Evolutionary conservation across 1,140 invertebrate species (phyloP).

Genomic region (Drosophila bipectinata): DNA sequence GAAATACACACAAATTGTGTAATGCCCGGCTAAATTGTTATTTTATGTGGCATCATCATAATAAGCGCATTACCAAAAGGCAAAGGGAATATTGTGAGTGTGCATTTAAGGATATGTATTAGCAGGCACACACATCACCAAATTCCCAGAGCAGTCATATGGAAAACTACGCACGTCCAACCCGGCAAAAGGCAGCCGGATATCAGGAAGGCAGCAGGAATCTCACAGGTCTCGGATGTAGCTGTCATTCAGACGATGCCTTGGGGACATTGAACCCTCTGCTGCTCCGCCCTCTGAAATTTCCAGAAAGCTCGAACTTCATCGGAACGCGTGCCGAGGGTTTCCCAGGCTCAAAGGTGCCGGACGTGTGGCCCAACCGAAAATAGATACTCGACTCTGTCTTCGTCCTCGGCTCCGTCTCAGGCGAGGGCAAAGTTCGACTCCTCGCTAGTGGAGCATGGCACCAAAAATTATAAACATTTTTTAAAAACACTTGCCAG

Average conservation of each 20-base stretch:
- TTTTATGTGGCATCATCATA: conserved; percentile 81
- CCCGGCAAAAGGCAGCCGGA: conserved; percentile 23
- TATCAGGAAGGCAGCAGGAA: conserved; percentile 13
- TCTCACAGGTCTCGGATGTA: conserved; percentile 42
- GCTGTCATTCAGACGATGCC: conserved; percentile 72
- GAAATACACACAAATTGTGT: conserved; percentile 53
- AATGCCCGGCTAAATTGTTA: conserved; percentile 80
- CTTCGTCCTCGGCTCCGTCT: neutral
- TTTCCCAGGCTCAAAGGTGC: conserved; percentile 63
- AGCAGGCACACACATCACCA: conserved; percentile 33
- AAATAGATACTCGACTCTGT: conserved; percentile 12
- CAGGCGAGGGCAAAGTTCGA: conserved; percentile 20
- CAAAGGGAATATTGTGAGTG: conserved; percentile 29
- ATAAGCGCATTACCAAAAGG: conserved; percentile 75
- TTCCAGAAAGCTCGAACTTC: conserved; percentile 5
- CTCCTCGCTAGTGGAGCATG: conserved; percentile 25
- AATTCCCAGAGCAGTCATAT: conserved; percentile 62
- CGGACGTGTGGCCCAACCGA: conserved; percentile 53
- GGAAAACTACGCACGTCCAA: conserved; percentile 75
- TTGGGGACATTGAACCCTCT: conserved; percentile 71
- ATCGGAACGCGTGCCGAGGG: conserved; percentile 58
- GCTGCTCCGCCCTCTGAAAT: neutral
- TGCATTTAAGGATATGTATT: conserved; percentile 41
- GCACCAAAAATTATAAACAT: conserved; percentile 76
- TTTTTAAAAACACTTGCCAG: conserved; percentile 76